Percentiles rank a stretch among this genome's conserved stretches.
phyloP scores from a whole-genome alignment of 2,888 invertebrate genomes.

The Drosophila austrosaltans region DNA sequence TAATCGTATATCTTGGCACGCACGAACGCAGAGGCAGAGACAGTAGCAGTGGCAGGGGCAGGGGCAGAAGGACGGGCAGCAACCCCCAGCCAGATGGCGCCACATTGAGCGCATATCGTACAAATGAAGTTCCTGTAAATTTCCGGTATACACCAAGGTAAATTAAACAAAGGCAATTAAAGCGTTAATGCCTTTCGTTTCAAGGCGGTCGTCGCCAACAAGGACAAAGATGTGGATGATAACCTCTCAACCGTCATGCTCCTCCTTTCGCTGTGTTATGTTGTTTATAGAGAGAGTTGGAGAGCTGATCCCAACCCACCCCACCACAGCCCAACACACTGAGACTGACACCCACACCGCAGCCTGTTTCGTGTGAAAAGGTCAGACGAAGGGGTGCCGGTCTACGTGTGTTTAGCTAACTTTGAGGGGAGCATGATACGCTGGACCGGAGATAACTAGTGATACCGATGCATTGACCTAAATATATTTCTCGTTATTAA shows the following conservation, averaged over 20 bases:
- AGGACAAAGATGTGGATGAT: constrained; percentile 29
- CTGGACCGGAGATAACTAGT: constrained; percentile 9
- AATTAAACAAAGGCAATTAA: constrained; percentile 78
- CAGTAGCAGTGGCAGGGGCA: neutral
- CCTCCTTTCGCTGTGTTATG: neutral
- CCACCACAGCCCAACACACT: no score
- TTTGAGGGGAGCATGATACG: constrained; percentile 3
- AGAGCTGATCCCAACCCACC: neutral
- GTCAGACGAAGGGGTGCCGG: neutral
- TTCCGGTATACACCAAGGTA: constrained; percentile 72
- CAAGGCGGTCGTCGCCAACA: constrained; percentile 43
- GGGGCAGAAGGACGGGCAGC: constrained; percentile 22
- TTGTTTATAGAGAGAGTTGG: constrained; percentile 22
- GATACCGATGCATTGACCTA: constrained; percentile 18
- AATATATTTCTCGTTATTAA: constrained; percentile 40
- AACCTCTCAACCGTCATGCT: constrained; percentile 16
- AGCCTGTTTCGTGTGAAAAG: neutral
- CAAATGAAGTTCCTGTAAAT: constrained; percentile 78
- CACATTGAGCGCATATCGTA: constrained; percentile 43
- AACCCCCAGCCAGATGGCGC: constrained; percentile 25
- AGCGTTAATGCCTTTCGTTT: constrained; percentile 62
- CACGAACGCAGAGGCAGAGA: constrained; percentile 57
- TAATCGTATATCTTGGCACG: constrained; percentile 70
- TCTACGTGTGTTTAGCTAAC: neutral
- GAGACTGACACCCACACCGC: neutral